Percentiles rank a stretch among this genome's conserved stretches.
phyloP scores from a whole-genome alignment of 2,888 invertebrate species.

The Patella depressa region DNA sequence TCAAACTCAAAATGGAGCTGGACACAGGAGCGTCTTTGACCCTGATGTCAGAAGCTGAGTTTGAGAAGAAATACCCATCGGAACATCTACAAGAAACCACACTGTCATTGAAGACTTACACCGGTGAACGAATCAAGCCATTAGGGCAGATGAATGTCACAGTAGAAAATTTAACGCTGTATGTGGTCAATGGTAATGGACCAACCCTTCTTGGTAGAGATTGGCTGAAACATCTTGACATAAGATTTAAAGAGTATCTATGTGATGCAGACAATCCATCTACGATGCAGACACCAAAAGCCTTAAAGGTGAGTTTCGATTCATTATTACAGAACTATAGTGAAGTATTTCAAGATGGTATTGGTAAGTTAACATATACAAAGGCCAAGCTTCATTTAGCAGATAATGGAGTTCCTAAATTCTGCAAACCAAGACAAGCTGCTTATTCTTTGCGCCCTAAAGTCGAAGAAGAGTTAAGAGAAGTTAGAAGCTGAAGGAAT shows the following conservation, averaged over 20 bases:
- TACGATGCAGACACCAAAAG: background rate
- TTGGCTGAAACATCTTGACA: background rate
- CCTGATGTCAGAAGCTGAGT: background rate
- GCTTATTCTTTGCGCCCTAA: slow-evolving; percentile 31
- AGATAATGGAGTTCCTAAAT: slow-evolving; percentile 31
- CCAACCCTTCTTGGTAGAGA: background rate
- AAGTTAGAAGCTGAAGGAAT: slow-evolving; percentile 19
- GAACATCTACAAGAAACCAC: background rate
- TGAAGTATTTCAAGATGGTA: background rate
- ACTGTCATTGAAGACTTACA: background rate
- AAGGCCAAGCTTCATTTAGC: slow-evolving; percentile 31
- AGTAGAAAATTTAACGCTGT: background rate
- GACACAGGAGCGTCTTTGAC: background rate
- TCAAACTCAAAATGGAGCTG: background rate
- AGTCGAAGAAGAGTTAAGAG: slow-evolving; percentile 26
- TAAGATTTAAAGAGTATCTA: background rate
- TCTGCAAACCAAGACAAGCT: slow-evolving; percentile 42
- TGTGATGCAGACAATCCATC: background rate
- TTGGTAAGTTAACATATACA: background rate
- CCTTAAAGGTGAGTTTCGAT: background rate
- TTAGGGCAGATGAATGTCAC: background rate
- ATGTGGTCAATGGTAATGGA: background rate
- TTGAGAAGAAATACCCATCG: background rate
- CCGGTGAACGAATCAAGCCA: background rate
- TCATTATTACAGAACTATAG: background rate